These are phyloP conservation scores for Aleiodes alternator DNA, from an alignment of 2,888 invertebrate species.

Conservation along the genomic window DNA sequence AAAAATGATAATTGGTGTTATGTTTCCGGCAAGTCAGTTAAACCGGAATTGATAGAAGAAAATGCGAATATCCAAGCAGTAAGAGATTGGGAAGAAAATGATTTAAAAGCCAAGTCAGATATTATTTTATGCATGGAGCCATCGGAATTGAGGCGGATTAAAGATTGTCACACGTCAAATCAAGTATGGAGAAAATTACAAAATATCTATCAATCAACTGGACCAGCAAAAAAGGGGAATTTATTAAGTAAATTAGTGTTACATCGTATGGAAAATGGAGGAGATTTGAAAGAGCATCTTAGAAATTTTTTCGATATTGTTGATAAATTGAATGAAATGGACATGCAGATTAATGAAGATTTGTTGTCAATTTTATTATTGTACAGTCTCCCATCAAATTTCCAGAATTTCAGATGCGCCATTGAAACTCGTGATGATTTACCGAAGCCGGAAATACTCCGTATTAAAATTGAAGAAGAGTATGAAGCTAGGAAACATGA, in stretches of 20 bases:
- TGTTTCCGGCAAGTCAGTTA: too few species aligned
- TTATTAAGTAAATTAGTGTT: conserved; percentile 68
- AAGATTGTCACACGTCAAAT: too few species aligned
- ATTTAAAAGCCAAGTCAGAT: conserved; percentile 41
- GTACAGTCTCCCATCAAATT: conserved; percentile 64
- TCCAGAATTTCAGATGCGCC: conserved; percentile 66
- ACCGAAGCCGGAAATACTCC: conserved; percentile 60
- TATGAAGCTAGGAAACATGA: conserved; percentile 55
- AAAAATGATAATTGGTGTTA: conserved; percentile 41
- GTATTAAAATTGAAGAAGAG: conserved; percentile 65
- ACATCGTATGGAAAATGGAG: too few species aligned
- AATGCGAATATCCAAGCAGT: conserved; percentile 22
- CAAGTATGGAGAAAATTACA: too few species aligned
- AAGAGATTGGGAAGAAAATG: conserved; percentile 23
- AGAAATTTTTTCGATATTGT: too few species aligned
- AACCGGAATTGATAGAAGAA: background rate
- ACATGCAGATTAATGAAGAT: conserved; percentile 62
- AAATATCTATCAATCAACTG: conserved; percentile 35
- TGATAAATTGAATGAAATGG: too few species aligned
- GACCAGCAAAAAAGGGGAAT: conserved; percentile 70
- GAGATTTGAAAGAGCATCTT: too few species aligned
- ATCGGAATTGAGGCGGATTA: conserved; percentile 37
- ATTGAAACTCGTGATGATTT: conserved; percentile 67
- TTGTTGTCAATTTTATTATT: conserved; percentile 65
- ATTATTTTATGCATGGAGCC: conserved; percentile 37